Conservation (phyloP, 2,113 vertebrate genomes). For the Typhlomys cinereus region DNA sequence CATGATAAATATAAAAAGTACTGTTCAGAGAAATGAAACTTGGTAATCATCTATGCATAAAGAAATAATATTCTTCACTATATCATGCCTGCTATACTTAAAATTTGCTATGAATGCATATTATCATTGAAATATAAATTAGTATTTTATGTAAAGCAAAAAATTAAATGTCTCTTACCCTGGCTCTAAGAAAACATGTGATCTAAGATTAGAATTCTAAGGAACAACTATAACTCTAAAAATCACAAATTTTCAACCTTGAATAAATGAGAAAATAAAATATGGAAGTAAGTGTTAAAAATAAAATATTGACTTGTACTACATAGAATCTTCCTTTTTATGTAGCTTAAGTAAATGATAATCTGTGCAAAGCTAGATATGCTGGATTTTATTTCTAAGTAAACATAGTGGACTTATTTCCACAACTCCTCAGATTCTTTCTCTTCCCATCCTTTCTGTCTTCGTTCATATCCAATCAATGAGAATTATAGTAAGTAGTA, state of each 20-base stretch:
- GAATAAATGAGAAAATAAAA: neutral
- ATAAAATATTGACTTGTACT: neutral
- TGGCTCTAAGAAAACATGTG: neutral
- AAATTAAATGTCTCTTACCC: neutral
- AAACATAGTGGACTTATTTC: neutral
- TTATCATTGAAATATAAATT: too few relatives aligned
- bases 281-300: constrained; percentile 35
- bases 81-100: too few relatives aligned
- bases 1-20: too few relatives aligned
- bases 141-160: constrained; percentile 6
- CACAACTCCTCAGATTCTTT: neutral
- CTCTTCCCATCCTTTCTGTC: too few relatives aligned
- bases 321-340: neutral
- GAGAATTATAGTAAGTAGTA: too few relatives aligned
- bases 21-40: too few relatives aligned
- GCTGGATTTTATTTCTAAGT: neutral
- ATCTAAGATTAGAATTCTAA: neutral
- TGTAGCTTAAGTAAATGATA: neutral
- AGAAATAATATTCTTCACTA: too few relatives aligned
- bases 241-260: neutral
- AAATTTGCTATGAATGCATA: too few relatives aligned
- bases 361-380: neutral
- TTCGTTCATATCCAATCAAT: too few relatives aligned
- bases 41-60: too few relatives aligned
- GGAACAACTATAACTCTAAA: neutral